These are phyloP conservation scores for Caerostris extrusa DNA, from an alignment of 1,140 invertebrate genomes.

Conservation along the genomic window DNA sequence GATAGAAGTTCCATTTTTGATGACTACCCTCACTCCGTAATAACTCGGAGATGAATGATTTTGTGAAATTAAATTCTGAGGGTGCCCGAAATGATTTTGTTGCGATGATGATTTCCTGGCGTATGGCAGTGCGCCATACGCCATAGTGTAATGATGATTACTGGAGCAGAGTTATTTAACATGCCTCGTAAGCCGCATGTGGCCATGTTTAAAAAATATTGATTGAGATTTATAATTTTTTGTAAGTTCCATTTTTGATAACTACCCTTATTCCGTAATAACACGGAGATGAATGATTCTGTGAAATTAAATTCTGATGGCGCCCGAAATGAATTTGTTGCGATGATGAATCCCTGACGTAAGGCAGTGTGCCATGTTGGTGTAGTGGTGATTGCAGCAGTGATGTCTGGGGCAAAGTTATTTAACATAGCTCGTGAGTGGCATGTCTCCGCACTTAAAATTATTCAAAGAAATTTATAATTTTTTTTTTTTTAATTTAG, in stretches of 20 bases:
- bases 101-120: slow-evolving; percentile 9
- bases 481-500: no score
- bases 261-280: slow-evolving; percentile 26
- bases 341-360: neutral
- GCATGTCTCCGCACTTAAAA: no score
- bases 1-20: neutral
- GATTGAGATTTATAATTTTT: no score
- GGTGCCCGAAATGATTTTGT: slow-evolving; percentile 15
- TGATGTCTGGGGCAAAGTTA: no score
- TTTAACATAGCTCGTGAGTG: no score
- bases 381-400: neutral
- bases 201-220: no score
- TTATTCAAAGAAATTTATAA: no score
- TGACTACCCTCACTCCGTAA: slow-evolving; percentile 15
- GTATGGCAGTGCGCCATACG: neutral
- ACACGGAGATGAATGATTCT: slow-evolving; percentile 40
- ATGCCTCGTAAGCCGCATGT: no score
- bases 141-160: neutral
- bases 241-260: neutral
- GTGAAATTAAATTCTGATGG: slow-evolving; percentile 50
- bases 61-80: slow-evolving; percentile 49
- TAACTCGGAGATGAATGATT: slow-evolving; percentile 50
- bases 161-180: no score
- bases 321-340: slow-evolving; percentile 32
- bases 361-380: neutral